Percentiles rank a stretch among this genome's conserved stretches.
Conservation (phyloP, 2,888 invertebrate species). For the Oligia fasciuncula region DNA sequence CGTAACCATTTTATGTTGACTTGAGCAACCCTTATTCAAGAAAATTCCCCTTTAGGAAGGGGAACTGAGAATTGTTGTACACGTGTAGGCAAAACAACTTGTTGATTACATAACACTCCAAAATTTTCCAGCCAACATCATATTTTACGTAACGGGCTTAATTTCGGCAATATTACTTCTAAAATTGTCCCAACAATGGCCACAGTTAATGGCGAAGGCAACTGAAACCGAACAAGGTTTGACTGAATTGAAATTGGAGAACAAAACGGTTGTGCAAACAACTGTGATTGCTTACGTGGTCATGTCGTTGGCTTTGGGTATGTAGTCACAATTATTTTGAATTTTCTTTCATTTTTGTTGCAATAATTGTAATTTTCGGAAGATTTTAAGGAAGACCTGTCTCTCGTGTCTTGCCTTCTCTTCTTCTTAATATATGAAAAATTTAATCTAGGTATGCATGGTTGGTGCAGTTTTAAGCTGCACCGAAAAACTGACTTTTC, state of each 20-base stretch:
- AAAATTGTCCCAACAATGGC: conserved; percentile 72
- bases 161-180: conserved; percentile 62
- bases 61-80: background rate
- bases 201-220: conserved; percentile 65
- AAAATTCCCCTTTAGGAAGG: background rate
- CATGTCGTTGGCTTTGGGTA: conserved; percentile 69
- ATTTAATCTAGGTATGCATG: background rate
- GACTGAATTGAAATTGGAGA: conserved; percentile 59
- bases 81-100: background rate
- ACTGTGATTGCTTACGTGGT: conserved; percentile 60
- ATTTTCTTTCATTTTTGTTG: background rate
- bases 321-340: conserved; percentile 13
- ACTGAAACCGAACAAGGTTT: conserved; percentile 68
- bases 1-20: background rate
- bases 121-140: conserved; percentile 66
- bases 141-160: conserved; percentile 66
- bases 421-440: background rate
- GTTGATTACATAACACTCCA: conserved; percentile 17
- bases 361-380: background rate
- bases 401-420: background rate
- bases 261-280: conserved; percentile 54
- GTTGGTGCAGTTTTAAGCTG: no score
- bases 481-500: no score
- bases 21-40: background rate
- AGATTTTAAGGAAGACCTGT: background rate